phyloP scores from a whole-genome alignment of 1,140 invertebrate genomes.

The Metaphire vulgaris region DNA sequence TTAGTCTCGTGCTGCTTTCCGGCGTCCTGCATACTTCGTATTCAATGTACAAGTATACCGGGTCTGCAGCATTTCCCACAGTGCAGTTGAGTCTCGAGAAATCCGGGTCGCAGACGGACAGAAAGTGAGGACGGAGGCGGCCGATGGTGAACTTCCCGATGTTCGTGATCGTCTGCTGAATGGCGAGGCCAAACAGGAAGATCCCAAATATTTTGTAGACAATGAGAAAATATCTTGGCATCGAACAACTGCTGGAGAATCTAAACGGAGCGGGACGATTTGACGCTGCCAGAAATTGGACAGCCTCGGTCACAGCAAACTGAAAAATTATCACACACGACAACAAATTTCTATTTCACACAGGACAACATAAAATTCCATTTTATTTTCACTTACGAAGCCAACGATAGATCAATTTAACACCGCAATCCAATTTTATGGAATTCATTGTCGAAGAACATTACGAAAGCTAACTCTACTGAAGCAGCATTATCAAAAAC shows the following conservation, averaged over 20 bases:
- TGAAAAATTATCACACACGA: no score
- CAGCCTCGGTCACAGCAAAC: constrained; percentile 6
- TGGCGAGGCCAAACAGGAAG: constrained; percentile 73
- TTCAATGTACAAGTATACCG: constrained; percentile 17
- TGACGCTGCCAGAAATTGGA: background rate
- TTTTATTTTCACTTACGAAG: no score
- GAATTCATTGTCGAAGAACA: no score
- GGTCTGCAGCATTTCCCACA: background rate
- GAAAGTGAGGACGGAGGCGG: constrained; percentile 81
- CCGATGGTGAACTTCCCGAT: constrained; percentile 86
- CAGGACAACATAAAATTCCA: no score
- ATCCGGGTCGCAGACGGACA: constrained; percentile 58
- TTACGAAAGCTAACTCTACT: no score
- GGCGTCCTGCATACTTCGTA: constrained; percentile 11
- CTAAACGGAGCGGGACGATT: constrained; percentile 3
- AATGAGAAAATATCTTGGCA: constrained; percentile 33
- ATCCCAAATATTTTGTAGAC: constrained; percentile 69
- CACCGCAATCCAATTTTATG: no score
- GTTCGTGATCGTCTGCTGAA: constrained; percentile 74
- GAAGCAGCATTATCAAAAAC: no score
- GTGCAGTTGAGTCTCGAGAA: constrained; percentile 35
- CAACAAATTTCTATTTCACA: no score
- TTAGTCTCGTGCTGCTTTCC: background rate
- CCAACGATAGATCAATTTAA: no score
- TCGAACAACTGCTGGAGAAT: background rate